These are phyloP conservation scores for Choloepus didactylus DNA, from an alignment of 2,797 vertebrate species.

Conservation along the genomic window DNA sequence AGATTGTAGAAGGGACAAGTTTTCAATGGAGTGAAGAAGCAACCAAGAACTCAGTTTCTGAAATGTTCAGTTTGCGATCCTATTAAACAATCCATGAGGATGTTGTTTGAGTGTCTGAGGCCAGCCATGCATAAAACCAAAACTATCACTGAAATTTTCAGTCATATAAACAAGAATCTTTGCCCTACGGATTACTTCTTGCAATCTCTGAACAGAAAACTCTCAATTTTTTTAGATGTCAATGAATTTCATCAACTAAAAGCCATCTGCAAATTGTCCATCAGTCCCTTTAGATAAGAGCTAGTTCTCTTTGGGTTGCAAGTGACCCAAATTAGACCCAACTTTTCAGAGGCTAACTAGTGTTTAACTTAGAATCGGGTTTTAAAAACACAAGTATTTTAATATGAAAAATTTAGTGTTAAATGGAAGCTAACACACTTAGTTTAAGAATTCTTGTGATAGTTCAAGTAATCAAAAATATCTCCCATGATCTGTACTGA, in stretches of 20 bases:
- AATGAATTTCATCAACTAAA: not conserved
- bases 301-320: slow-evolving; percentile 11
- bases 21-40: not conserved
- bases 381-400: slow-evolving; percentile 43
- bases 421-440: slow-evolving; percentile 28
- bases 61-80: not conserved
- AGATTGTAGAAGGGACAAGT: not conserved
- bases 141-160: not conserved
- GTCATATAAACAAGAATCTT: not conserved
- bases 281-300: slow-evolving; percentile 31
- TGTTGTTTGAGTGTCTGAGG: not conserved
- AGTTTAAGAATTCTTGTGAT: slow-evolving; percentile 47
- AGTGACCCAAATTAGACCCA: not conserved
- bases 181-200: not conserved
- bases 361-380: slow-evolving; percentile 48
- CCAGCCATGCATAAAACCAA: not conserved
- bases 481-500: not conserved
- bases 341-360: slow-evolving; percentile 53
- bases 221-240: slow-evolving; percentile 36
- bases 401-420: slow-evolving; percentile 69
- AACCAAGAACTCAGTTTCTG: not conserved
- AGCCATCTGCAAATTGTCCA: slow-evolving; percentile 7
- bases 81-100: not conserved
- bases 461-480: slow-evolving; percentile 55
- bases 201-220: not conserved